Evolutionary conservation across 2,888 invertebrate species (phyloP).

Genomic region (Luperina nickerlii): DNA sequence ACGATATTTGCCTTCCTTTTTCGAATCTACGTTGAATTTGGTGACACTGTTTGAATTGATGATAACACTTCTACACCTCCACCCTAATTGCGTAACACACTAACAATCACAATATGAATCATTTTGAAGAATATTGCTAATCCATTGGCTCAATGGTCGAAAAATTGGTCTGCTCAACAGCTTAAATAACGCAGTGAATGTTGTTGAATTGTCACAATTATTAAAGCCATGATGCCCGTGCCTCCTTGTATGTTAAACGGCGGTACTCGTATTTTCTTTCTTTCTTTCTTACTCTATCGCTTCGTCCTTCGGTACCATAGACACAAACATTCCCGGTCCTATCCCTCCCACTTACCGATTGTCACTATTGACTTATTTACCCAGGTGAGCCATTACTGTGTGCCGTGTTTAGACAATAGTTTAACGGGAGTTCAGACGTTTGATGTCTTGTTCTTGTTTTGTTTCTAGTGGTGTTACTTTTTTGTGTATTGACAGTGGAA

Average conservation of each 20-base stretch:
- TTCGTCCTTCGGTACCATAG: conserved; percentile 11
- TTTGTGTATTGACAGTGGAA: neutral
- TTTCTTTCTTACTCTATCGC: neutral
- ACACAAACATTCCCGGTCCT: conserved; percentile 22
- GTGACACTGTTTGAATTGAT: neutral
- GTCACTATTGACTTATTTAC: conserved; percentile 62
- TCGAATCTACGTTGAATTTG: neutral
- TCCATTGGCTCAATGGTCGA: no score
- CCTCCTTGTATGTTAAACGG: neutral
- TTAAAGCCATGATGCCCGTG: no score
- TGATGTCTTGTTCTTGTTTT: conserved; percentile 60
- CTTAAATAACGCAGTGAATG: no score
- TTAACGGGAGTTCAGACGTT: conserved; percentile 71
- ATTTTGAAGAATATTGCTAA: no score
- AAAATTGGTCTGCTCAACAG: no score
- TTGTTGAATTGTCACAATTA: no score
- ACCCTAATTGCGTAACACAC: no score
- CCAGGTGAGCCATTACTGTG: conserved; percentile 70
- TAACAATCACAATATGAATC: no score
- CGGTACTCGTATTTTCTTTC: no score
- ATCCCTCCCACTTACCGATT: conserved; percentile 26
- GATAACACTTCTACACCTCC: neutral
- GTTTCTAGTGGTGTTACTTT: neutral
- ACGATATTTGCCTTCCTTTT: neutral
- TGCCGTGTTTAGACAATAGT: conserved; percentile 65